phyloP scores from a whole-genome alignment of 2,888 invertebrate species.

The Agriopis aurantiaria region DNA sequence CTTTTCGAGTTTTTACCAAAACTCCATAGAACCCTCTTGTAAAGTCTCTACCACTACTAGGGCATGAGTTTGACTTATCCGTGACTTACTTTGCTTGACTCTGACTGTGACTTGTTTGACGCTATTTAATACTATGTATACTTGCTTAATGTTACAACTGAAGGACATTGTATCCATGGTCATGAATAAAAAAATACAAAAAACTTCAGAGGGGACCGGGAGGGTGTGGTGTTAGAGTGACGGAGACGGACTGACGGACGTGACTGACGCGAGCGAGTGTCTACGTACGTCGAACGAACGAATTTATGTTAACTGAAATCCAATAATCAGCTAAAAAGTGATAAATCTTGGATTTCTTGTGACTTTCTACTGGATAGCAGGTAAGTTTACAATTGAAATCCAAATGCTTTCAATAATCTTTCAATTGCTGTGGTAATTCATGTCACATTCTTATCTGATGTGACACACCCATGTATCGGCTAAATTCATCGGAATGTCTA shows the following conservation, averaged over 20 bases:
- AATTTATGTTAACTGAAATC: slow-evolving; percentile 58
- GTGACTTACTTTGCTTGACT: too few relatives aligned
- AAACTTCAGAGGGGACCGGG: not conserved
- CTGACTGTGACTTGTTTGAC: too few relatives aligned
- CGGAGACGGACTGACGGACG: slow-evolving; percentile 44
- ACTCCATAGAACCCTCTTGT: too few relatives aligned
- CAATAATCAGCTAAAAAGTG: slow-evolving; percentile 53
- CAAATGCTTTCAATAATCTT: not conserved
- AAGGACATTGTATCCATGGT: too few relatives aligned
- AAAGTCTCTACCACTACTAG: too few relatives aligned
- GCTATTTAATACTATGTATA: too few relatives aligned
- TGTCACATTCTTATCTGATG: slow-evolving; percentile 53
- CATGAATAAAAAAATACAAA: not conserved
- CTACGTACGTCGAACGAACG: slow-evolving; percentile 71
- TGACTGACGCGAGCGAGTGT: slow-evolving; percentile 68
- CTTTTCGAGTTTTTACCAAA: too few relatives aligned
- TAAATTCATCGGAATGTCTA: slow-evolving; percentile 53
- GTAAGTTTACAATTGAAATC: slow-evolving; percentile 53
- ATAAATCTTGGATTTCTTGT: slow-evolving; percentile 47
- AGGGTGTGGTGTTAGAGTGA: slow-evolving; percentile 10
- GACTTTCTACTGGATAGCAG: slow-evolving; percentile 50
- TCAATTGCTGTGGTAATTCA: not conserved
- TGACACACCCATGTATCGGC: slow-evolving; percentile 80
- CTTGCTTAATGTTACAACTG: too few relatives aligned
- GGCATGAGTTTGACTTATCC: too few relatives aligned